These are phyloP conservation scores for Drosophila sturtevanti DNA, from an alignment of 1,140 invertebrate species.

Conservation along the genomic window DNA sequence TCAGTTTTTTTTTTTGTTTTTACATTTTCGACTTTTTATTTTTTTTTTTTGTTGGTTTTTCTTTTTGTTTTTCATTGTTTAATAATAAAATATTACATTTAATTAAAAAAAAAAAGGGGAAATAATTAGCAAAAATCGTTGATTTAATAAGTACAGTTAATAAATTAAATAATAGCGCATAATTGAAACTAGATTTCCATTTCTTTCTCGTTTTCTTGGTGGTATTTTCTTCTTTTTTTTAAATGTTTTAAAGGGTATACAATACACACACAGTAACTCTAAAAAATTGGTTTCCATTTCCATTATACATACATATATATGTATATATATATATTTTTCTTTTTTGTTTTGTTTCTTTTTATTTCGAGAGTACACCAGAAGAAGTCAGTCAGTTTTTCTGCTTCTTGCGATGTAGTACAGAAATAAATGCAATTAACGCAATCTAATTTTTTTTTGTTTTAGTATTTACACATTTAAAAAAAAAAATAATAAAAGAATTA, in stretches of 20 bases:
- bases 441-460: conserved; percentile 33
- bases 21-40: conserved; percentile 4
- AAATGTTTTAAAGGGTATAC: conserved; percentile 14
- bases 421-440: conserved; percentile 65
- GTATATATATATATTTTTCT: too few species aligned
- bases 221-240: neutral
- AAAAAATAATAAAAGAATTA: conserved; percentile 35
- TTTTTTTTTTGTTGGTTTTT: neutral
- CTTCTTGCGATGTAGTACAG: conserved; percentile 73
- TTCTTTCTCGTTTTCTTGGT: conserved; percentile 12
- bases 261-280: conserved; percentile 8
- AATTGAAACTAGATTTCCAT: conserved; percentile 56
- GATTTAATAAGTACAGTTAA: conserved; percentile 77
- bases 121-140: conserved; percentile 23
- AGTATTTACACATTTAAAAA: conserved; percentile 72
- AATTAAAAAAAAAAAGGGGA: conserved; percentile 55
- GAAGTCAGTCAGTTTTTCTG: conserved; percentile 37
- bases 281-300: neutral
- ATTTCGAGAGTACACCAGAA: conserved; percentile 75
- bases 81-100: conserved; percentile 69
- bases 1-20: neutral
- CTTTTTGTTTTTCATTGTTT: conserved; percentile 64
- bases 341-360: conserved; percentile 23
- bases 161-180: conserved; percentile 75
- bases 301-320: too few species aligned